phyloP scores from a whole-genome alignment of 2,113 vertebrate species.

The Pterocles orientalis region DNA sequence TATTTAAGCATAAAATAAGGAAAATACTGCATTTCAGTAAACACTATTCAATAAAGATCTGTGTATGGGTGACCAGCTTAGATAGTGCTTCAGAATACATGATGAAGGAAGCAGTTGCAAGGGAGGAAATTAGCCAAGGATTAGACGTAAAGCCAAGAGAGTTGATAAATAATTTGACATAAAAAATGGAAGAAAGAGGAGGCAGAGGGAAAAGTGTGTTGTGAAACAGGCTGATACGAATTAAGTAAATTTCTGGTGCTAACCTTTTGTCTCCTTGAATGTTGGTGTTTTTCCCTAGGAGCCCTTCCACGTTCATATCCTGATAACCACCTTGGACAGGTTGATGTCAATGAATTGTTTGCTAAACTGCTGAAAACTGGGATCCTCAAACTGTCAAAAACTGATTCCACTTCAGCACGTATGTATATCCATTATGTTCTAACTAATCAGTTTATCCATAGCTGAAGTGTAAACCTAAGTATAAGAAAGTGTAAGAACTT shows the following conservation, averaged over 20 bases:
- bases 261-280: background rate
- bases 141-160: background rate
- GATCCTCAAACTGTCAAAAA: slow-evolving; percentile 88
- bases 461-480: background rate
- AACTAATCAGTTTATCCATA: background rate
- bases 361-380: slow-evolving; percentile 91
- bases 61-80: background rate
- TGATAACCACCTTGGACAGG: slow-evolving; percentile 94
- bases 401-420: slow-evolving; percentile 73
- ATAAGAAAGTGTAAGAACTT: background rate
- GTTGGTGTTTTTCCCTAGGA: slow-evolving; percentile 19
- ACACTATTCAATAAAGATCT: background rate
- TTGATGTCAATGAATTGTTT: slow-evolving; percentile 95
- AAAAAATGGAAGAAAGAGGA: background rate
- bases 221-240: background rate
- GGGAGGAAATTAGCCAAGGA: background rate
- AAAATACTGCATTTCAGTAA: background rate
- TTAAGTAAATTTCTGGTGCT: background rate
- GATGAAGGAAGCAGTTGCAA: background rate
- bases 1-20: background rate
- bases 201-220: background rate
- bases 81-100: background rate
- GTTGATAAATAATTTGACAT: background rate
- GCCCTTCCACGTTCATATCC: slow-evolving; percentile 77
- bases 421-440: slow-evolving; percentile 39